Conservation (phyloP, 2,888 invertebrate genomes). For the Drosophila pseudotalamancana region DNA sequence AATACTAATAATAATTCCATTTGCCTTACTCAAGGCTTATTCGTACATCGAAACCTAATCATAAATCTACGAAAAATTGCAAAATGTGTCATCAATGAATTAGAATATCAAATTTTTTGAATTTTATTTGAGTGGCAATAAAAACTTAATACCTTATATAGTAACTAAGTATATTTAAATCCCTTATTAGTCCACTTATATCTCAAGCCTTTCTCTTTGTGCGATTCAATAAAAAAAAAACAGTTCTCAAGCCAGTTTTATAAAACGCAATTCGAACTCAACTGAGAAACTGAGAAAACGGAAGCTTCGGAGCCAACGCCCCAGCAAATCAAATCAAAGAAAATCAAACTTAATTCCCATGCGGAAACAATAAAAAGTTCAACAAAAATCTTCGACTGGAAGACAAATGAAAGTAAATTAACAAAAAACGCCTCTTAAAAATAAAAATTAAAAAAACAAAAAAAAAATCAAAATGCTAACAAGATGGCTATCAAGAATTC, state of each 20-base stretch:
- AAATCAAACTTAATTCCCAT: constrained; percentile 30
- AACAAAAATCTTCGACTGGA: constrained; percentile 11
- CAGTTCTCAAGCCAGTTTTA: constrained; percentile 8
- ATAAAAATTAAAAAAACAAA: constrained; percentile 36
- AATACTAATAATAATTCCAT: no score
- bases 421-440: constrained; percentile 36
- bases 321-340: constrained; percentile 21
- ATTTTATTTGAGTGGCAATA: no score
- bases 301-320: constrained; percentile 55
- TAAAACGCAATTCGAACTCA: not conserved
- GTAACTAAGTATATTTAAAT: constrained; percentile 6
- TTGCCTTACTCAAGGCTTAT: no score
- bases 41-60: no score
- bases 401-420: constrained; percentile 67
- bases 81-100: no score
- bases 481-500: constrained; percentile 55
- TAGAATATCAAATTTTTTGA: no score
- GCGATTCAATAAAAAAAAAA: constrained; percentile 10
- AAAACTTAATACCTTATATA: no score
- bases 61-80: no score
- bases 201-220: constrained; percentile 21
- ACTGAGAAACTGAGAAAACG: constrained; percentile 28
- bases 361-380: constrained; percentile 44
- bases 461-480: constrained; percentile 44
- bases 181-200: constrained; percentile 13